Conservation (phyloP, 2,888 invertebrate species). For the Geophilus truncorum region DNA sequence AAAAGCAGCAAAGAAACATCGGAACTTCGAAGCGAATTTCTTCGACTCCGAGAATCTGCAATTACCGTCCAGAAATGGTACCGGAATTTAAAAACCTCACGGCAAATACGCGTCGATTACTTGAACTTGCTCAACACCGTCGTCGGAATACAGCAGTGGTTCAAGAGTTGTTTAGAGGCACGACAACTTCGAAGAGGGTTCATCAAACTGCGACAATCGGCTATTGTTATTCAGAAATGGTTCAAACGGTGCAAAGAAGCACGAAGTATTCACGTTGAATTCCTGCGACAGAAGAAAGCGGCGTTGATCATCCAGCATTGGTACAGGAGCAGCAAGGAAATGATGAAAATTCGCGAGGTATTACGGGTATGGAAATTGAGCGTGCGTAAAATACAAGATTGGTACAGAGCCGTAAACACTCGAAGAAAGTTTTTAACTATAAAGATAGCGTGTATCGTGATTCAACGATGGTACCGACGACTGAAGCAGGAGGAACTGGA, state of each 20-base stretch:
- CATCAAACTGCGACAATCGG: neutral
- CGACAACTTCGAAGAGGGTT: neutral
- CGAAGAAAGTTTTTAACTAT: neutral
- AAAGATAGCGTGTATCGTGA: neutral
- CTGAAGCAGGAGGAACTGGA: constrained; percentile 28
- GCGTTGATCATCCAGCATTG: neutral
- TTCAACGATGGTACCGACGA: neutral
- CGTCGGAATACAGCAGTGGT: neutral
- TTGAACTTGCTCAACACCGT: neutral
- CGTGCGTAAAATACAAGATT: neutral
- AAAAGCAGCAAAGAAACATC: neutral
- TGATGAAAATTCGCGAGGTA: neutral
- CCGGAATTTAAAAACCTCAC: neutral
- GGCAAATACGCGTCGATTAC: neutral
- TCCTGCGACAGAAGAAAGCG: neutral
- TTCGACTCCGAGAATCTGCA: neutral
- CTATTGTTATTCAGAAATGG: neutral
- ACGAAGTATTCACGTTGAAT: neutral
- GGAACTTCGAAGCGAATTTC: neutral
- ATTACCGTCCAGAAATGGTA: neutral
- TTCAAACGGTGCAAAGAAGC: neutral
- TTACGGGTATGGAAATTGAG: neutral
- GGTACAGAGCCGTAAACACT: neutral
- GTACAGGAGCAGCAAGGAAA: neutral
- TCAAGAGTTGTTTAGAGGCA: neutral